phyloP scores from a whole-genome alignment of 35 echinoderm and acorn worm species.

The Chiridota heheva region DNA sequence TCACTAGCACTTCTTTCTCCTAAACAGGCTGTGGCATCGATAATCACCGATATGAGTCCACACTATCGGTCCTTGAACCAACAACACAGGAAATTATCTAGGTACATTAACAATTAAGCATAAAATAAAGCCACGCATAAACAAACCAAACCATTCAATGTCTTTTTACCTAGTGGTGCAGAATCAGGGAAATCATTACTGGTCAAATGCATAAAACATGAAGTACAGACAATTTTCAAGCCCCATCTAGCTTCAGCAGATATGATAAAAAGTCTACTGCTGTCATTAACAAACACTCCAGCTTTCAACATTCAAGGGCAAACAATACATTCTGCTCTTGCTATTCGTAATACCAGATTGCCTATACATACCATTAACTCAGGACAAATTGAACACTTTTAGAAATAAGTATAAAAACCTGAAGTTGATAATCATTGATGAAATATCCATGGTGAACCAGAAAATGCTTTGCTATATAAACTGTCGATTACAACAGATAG shows the following conservation, averaged over 20 bases:
- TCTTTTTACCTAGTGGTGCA: conserved; percentile 70
- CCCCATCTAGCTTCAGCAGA: conserved; percentile 9
- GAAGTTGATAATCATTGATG: conserved; percentile 83
- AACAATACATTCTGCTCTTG: conserved; percentile 67
- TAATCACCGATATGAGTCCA: not conserved
- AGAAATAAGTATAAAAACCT: conserved; percentile 29
- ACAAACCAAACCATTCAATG: conserved; percentile 64
- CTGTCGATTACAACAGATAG: conserved; percentile 59
- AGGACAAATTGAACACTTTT: conserved; percentile 51
- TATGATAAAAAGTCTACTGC: conserved; percentile 35
- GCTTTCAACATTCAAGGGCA: conserved; percentile 62
- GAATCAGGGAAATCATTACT: conserved; percentile 61
- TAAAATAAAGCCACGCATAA: conserved; percentile 43
- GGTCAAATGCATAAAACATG: conserved; percentile 62
- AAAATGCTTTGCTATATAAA: conserved; percentile 34
- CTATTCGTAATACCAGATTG: conserved; percentile 26
- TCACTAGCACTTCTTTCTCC: not conserved
- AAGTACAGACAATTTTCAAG: conserved; percentile 36
- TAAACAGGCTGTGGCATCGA: not conserved
- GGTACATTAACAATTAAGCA: conserved; percentile 49
- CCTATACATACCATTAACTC: conserved; percentile 59
- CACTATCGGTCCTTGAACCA: conserved; percentile 48
- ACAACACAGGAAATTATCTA: conserved; percentile 54
- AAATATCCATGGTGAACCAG: conserved; percentile 64
- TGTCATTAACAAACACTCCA: conserved; percentile 57